A percentile compares a stretch with the other conserved stretches of the same genome.
Evolutionary conservation across 1,140 invertebrate species (phyloP).

Genomic region (Ostrea denselamellosa): DNA sequence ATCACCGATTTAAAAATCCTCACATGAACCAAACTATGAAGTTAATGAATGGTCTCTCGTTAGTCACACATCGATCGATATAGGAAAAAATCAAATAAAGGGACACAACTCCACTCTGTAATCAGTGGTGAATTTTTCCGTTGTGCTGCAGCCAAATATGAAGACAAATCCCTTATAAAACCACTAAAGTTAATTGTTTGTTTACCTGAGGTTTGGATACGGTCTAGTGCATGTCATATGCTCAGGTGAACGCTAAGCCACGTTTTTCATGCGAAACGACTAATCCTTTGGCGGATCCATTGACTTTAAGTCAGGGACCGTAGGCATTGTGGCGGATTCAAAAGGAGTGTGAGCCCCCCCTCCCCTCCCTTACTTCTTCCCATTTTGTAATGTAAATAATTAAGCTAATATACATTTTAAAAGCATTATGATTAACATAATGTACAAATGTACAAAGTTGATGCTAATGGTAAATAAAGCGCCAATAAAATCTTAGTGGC

Average conservation of each 20-base stretch:
- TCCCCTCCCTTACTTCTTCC: too few relatives aligned
- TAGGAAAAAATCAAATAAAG: not conserved
- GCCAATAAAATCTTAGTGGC: too few relatives aligned
- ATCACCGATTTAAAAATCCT: not conserved
- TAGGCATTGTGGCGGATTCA: too few relatives aligned
- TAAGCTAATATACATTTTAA: too few relatives aligned
- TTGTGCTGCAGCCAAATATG: not conserved
- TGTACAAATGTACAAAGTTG: too few relatives aligned
- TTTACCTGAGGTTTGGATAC: not conserved
- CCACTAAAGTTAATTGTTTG: conserved; percentile 30
- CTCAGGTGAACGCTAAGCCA: not conserved
- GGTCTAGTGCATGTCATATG: not conserved
- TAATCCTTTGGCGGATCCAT: not conserved
- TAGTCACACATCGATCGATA: not conserved
- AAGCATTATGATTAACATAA: too few relatives aligned
- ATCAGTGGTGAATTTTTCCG: not conserved
- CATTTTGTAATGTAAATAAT: too few relatives aligned
- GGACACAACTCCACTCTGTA: not conserved
- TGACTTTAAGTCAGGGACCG: too few relatives aligned
- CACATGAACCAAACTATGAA: not conserved
- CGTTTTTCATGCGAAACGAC: not conserved
- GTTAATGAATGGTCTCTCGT: not conserved
- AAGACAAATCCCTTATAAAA: not conserved
- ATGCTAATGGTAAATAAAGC: too few relatives aligned
- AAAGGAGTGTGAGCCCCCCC: too few relatives aligned